phyloP scores from a whole-genome alignment of 2,888 invertebrate genomes.

The Lithodes maja region DNA sequence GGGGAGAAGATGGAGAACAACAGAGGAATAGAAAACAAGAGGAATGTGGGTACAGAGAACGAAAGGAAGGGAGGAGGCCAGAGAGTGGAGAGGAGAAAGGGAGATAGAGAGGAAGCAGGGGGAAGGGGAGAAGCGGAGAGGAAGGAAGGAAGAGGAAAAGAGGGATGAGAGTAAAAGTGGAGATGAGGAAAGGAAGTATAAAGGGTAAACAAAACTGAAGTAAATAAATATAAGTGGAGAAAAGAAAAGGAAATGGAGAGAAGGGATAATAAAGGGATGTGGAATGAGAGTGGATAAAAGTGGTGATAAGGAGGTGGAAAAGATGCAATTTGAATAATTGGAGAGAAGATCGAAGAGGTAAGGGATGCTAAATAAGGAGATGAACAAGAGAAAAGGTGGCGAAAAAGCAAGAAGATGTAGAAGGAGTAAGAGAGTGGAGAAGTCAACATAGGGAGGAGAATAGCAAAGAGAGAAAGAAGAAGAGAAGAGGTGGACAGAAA shows the following conservation, averaged over 20 bases:
- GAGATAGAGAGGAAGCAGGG: not conserved
- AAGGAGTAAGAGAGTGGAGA: no score
- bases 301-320: not conserved
- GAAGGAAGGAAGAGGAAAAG: not conserved
- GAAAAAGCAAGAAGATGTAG: no score
- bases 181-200: not conserved
- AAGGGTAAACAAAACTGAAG: not conserved
- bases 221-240: not conserved
- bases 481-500: not conserved
- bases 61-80: not conserved
- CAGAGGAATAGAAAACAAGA: not conserved
- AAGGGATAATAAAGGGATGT: not conserved
- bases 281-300: not conserved
- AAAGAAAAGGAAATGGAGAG: not conserved
- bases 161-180: not conserved
- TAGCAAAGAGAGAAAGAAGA: no score
- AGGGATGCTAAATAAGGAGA: no score
- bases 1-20: not conserved
- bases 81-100: not conserved
- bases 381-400: no score
- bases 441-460: no score
- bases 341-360: no score
- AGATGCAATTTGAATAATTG: not conserved
- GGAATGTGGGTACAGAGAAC: not conserved
- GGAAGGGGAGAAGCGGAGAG: not conserved